Percentiles rank a stretch among this genome's conserved stretches.
Evolutionary conservation across 2,797 vertebrate species (phyloP).

Genomic region (Poecile montanus): DNA sequence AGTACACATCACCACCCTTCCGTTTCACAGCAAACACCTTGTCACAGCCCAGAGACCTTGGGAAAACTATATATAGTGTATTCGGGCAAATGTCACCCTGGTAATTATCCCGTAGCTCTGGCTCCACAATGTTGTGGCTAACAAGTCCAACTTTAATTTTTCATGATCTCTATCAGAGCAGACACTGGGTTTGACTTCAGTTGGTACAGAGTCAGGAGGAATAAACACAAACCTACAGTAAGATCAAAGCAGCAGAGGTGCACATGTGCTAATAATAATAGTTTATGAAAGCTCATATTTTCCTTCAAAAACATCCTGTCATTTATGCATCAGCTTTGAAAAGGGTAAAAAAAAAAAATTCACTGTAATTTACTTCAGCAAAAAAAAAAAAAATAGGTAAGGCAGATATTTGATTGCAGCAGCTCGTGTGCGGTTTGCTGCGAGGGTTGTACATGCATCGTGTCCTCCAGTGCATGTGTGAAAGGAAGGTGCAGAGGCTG

Average conservation of each 20-base stretch:
- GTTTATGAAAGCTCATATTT: constrained; percentile 73
- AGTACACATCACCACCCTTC: constrained; percentile 68
- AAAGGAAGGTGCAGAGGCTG: constrained; percentile 23
- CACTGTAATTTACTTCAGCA: constrained; percentile 65
- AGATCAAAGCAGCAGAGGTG: constrained; percentile 69
- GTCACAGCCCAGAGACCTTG: constrained; percentile 44
- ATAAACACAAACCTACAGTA: constrained; percentile 61
- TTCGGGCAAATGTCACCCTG: neutral
- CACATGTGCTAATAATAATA: constrained; percentile 69
- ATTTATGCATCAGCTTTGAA: constrained; percentile 61
- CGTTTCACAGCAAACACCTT: constrained; percentile 65
- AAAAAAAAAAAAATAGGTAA: constrained; percentile 55
- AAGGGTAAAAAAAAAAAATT: constrained; percentile 1
- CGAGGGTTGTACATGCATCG: neutral
- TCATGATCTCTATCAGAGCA: constrained; percentile 13
- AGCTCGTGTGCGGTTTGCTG: constrained; percentile 69
- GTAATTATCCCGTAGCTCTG: neutral
- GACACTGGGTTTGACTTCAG: constrained; percentile 39
- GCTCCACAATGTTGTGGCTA: constrained; percentile 41
- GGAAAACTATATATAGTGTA: constrained; percentile 35
- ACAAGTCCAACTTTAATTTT: constrained; percentile 51
- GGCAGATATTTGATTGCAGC: constrained; percentile 33
- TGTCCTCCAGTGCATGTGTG: neutral
- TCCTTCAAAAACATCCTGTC: constrained; percentile 80
- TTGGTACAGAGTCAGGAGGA: constrained; percentile 34